Evolutionary conservation across 1,140 invertebrate species (phyloP).

Genomic region (Drosophila chauvacae): DNA sequence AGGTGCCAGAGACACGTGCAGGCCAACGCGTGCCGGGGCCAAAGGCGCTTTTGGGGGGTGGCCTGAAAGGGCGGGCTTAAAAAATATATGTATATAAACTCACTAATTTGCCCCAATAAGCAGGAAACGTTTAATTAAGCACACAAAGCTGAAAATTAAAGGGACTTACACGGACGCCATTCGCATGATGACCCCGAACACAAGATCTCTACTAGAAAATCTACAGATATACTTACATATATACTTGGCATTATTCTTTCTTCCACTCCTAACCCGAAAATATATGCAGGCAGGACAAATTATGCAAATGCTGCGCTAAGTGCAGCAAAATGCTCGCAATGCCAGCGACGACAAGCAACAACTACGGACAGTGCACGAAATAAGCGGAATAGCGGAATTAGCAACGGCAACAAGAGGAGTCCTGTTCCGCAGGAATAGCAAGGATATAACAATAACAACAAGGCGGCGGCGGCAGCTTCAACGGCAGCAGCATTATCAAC

Average conservation of each 20-base stretch:
- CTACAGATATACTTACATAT: constrained; percentile 15
- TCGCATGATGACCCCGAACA: constrained; percentile 17
- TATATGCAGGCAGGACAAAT: constrained; percentile 43
- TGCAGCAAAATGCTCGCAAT: constrained; percentile 65
- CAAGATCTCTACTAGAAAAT: constrained; percentile 8
- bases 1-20: constrained; percentile 68
- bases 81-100: not conserved
- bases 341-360: constrained; percentile 55
- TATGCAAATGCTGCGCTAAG: constrained; percentile 67
- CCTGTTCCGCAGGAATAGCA: constrained; percentile 26
- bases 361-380: constrained; percentile 23
- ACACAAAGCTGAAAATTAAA: constrained; percentile 33
- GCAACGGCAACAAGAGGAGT: constrained; percentile 20
- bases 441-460: constrained; percentile 36
- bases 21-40: constrained; percentile 46
- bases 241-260: not conserved
- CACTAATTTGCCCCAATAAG: constrained; percentile 52
- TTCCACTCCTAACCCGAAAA: constrained; percentile 9
- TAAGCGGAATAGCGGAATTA: constrained; percentile 41
- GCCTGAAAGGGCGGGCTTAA: constrained; percentile 7
- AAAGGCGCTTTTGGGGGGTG: constrained; percentile 2
- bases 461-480: not conserved
- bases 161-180: constrained; percentile 32
- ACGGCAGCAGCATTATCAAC: constrained; percentile 37
- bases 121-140: constrained; percentile 40